Conservation (phyloP, 2,797 vertebrate genomes). For the Microctenopoma stevenorrisi region DNA sequence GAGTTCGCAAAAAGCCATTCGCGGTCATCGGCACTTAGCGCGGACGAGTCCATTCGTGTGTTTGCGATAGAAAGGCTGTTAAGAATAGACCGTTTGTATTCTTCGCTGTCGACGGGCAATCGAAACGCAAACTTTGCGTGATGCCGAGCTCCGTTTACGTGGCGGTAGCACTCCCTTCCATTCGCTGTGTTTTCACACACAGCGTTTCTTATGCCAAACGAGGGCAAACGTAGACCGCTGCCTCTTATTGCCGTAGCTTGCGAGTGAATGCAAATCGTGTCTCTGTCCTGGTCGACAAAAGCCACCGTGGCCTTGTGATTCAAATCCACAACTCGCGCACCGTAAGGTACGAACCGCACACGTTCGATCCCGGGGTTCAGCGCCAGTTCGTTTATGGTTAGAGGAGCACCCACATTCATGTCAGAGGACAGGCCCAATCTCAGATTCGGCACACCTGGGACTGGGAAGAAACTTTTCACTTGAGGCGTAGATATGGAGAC, state of each 20-base stretch:
- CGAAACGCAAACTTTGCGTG: neutral
- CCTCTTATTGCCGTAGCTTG: neutral
- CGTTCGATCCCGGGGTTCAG: fast-evolving
- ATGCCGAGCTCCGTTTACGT: neutral
- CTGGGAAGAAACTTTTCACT: neutral
- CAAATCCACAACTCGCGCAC: neutral
- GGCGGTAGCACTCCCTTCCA: neutral
- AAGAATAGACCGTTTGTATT: neutral
- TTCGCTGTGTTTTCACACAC: neutral
- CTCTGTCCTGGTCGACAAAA: neutral
- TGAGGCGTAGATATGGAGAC: neutral
- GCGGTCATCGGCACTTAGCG: neutral
- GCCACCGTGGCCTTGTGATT: neutral
- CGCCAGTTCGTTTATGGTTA: neutral
- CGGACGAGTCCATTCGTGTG: neutral
- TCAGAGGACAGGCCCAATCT: neutral
- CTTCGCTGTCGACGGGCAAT: neutral
- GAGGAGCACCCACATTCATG: constrained; percentile 1
- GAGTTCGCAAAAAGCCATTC: neutral
- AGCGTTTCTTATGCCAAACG: neutral
- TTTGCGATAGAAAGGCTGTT: neutral
- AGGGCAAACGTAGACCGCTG: neutral
- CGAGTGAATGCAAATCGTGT: neutral
- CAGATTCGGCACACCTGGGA: neutral
- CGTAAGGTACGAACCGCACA: neutral